Evolutionary conservation across 2,113 vertebrate genomes (phyloP), one percentile per base, ranked within the genome.

Genomic region (Arothron firmamentum): DNA sequence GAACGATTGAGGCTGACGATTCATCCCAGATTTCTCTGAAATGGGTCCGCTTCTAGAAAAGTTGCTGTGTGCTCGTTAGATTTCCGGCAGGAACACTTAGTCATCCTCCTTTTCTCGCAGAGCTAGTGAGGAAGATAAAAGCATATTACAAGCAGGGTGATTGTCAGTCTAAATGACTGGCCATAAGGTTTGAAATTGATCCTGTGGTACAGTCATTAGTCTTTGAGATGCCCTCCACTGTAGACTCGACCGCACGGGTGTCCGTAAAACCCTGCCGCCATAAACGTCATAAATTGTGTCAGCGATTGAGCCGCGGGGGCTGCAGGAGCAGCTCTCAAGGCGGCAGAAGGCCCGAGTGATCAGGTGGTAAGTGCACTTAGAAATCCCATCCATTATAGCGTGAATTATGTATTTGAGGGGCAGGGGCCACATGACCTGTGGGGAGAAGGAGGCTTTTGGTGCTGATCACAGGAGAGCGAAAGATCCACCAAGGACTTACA

Each of bases 381-480:
- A 82, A 86, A 87, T 87, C 84, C 64, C 53, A 55, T 87, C 86
- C 88, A 91, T 91, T 91, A 91, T 74, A 71, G 74, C 20, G 63
- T 92, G 88, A 90, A 90, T 92, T 90, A 91, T 90, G 79, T 79
- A 91, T 91, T 85, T 80, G 80, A 81, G 76, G 87, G 78, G 64
- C 13, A 23, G 59, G 57, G 75, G 63, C 62, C 60, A 28, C 34
- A 59, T 48, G 63, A 59, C 74, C 69, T 2, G 15, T 63, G 72
- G 82, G 48, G 48, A 48, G 55, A 49, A 45, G 55, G 70, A 71
- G 67, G 76, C 72, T 76, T 80, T 38, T 20, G 72, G 69, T 49
- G 67, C 59, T 47, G 18, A 80, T 72, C 82, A 78, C 52, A 49
- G 61, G 57, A 69, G 60, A 78, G 62, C 75, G 17, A 62, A 82